Percentiles rank a stretch among this genome's conserved stretches.
Conservation (phyloP, 35 echinoderm and acorn worm species). For the Stichopus chloronotus region DNA sequence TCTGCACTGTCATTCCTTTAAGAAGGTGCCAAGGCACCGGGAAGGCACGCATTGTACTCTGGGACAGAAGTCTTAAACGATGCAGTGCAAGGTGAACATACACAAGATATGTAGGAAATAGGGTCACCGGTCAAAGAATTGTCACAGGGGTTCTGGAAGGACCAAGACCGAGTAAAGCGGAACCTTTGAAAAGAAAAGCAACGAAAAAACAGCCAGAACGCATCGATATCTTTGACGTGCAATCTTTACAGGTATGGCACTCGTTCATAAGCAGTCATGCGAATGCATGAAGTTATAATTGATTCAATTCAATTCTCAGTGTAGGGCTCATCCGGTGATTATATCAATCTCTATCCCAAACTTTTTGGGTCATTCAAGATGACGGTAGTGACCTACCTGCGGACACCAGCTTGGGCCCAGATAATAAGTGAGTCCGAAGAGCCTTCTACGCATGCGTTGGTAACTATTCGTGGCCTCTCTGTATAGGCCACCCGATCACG, state of each 20-base stretch:
- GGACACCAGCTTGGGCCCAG: too few species aligned
- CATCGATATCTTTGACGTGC: slow-evolving; percentile 64
- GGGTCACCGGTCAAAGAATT: too few species aligned
- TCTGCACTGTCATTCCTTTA: slow-evolving; percentile 32
- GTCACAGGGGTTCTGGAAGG: too few species aligned
- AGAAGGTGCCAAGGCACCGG: slow-evolving; percentile 19
- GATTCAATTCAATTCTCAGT: slow-evolving; percentile 50
- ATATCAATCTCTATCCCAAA: slow-evolving; percentile 46
- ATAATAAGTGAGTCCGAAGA: too few species aligned
- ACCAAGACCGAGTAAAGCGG: too few species aligned
- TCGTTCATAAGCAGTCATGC: too few species aligned
- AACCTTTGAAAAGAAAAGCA: neutral
- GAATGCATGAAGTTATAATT: slow-evolving; percentile 47
- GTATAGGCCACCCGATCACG: too few species aligned
- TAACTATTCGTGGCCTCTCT: too few species aligned
- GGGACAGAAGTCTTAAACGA: slow-evolving; percentile 33
- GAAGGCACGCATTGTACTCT: slow-evolving; percentile 27
- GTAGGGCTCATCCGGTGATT: slow-evolving; percentile 16
- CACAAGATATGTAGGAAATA: too few species aligned
- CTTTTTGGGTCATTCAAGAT: slow-evolving; percentile 3
- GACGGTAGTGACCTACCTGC: slow-evolving; percentile 29
- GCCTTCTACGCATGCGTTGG: too few species aligned
- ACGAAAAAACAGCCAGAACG: neutral
- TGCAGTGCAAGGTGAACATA: slow-evolving; percentile 8
- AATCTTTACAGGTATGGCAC: slow-evolving; percentile 28